Base-by-base conservation (phyloP, 2,113 vertebrate genomes). In the Gallinago media region DNA sequence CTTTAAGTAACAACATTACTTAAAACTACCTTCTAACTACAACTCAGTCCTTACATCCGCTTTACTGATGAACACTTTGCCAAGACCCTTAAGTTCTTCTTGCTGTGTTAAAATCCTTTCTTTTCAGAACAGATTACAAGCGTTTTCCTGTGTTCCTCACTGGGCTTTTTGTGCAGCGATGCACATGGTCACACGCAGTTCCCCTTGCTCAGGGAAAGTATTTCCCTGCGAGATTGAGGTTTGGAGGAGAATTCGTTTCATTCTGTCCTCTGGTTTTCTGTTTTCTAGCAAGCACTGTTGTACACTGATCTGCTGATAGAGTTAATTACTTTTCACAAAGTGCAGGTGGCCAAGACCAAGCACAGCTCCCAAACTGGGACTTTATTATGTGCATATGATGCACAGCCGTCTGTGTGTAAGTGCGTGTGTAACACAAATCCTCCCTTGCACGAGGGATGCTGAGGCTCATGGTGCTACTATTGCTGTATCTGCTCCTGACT, bases 401-500 rank as follows among this genome's bases (percentile, higher is more conserved):
- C 55, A 58, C 26, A 52, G 7, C 10, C 58, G 31, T 12, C 34
- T 63, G 12, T 5, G 16, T 15, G 36, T 46, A 46, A 25, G 14
- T 34, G 10, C 3, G 0, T 25, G 9, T 63, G 16, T 61, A 68
- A 40, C 26, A 32, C 17, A 29, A 16, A 54, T 26, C 2, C 20
- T 6, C 32, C 9, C 12, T 44, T 47, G 15, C n/a, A 47, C 0
- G 0, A 22, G 20, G 9, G 7, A 83, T 42, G 22, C 27, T 2
- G 2, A 40, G 46, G 32, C 44, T 73, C 34, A n/a, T 17, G n/a
- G 6, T 72, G 20, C 27, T 66, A 17, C 25, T 40, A 8, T 11
- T 65, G 36, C 40, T 76, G 2, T 40, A 25, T 46, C 46, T 65
- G 12, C 34, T 76, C 38, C 40, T 76, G 70, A 54, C 31, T 55